Evolutionary conservation across 1,140 invertebrate species (phyloP).

Genomic region (Sycobia sp.): DNA sequence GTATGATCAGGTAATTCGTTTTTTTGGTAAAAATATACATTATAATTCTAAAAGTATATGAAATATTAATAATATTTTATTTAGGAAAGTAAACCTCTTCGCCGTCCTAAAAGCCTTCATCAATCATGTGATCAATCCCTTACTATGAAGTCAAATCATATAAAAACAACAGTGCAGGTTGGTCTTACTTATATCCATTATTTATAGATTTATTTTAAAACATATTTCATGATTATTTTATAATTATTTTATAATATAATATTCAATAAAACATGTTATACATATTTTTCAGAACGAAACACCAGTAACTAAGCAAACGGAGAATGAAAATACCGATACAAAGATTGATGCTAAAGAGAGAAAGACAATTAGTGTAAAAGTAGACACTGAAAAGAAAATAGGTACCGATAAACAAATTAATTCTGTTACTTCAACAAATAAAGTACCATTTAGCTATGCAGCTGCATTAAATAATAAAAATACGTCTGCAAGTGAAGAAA

Average conservation of each 20-base stretch:
- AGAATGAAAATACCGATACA: no score
- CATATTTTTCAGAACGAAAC: no score
- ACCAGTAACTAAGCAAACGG: no score
- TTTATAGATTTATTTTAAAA: background rate
- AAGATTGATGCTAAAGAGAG: no score
- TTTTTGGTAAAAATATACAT: no score
- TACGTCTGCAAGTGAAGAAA: background rate
- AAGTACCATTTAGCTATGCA: conserved; percentile 21
- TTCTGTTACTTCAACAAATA: background rate
- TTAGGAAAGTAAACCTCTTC: conserved; percentile 13
- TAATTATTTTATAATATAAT: background rate
- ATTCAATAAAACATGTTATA: no score
- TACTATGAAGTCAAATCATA: background rate
- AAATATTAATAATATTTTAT: background rate
- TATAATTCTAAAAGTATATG: no score
- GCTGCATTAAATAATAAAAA: background rate
- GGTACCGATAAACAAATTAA: no score
- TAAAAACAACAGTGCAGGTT: background rate
- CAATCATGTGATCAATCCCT: background rate
- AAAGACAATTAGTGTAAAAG: no score
- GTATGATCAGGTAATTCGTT: no score
- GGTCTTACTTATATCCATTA: background rate
- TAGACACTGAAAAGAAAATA: no score
- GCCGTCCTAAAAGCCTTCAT: background rate
- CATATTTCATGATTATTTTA: background rate